Evolutionary conservation across 2,888 invertebrate species (phyloP).

Genomic region (Balanococcus diminutus): DNA sequence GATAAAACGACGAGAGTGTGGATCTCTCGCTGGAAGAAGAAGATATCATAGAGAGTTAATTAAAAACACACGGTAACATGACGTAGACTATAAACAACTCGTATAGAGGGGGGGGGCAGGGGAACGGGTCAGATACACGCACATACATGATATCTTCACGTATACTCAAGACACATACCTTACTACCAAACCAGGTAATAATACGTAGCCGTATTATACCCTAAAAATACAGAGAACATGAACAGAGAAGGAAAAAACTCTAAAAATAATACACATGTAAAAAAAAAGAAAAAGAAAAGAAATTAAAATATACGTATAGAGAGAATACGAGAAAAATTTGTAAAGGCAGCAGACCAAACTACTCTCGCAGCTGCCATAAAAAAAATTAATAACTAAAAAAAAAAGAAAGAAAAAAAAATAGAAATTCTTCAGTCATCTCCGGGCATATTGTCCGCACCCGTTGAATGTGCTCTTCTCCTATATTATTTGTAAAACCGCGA

Average conservation of each 20-base stretch:
- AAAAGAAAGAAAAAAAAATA: background rate
- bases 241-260: background rate
- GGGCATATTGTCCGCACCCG: background rate
- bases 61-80: constrained; percentile 13
- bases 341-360: background rate
- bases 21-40: background rate
- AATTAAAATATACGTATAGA: background rate
- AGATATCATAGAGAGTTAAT: background rate
- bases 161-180: background rate
- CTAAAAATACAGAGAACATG: background rate
- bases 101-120: background rate
- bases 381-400: background rate
- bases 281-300: background rate
- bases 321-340: background rate
- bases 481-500: background rate
- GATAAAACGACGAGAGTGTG: background rate
- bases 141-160: background rate
- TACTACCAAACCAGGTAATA: background rate
- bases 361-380: background rate
- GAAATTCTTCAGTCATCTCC: background rate
- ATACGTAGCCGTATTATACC: background rate
- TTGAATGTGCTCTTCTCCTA: background rate
- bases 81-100: background rate
- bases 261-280: background rate
- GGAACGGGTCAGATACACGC: background rate